These are phyloP conservation scores for Conchocele bisecta DNA, from an alignment of 2,888 invertebrate genomes.

Conservation along the genomic window DNA sequence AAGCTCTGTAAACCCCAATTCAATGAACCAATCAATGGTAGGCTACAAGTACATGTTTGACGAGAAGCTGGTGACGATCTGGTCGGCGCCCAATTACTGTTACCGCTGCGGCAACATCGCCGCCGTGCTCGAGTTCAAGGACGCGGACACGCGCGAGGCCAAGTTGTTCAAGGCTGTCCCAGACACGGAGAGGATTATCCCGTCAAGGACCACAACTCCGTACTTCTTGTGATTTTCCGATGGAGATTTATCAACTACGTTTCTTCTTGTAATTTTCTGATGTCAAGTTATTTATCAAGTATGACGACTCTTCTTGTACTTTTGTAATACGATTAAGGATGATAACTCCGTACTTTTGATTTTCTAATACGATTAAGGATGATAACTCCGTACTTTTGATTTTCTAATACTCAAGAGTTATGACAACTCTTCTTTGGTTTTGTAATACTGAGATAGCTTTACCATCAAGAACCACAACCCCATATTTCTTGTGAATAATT, in stretches of 20 bases:
- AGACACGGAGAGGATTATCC: slow-evolving; percentile 95
- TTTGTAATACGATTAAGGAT: too few relatives aligned
- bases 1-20: too few relatives aligned
- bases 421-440: too few relatives aligned
- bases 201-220: slow-evolving; percentile 95
- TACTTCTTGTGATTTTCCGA: slow-evolving; percentile 88
- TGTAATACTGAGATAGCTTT: slow-evolving; percentile 95
- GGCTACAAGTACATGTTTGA: slow-evolving; percentile 99
- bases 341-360: too few relatives aligned
- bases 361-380: too few relatives aligned
- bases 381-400: too few relatives aligned
- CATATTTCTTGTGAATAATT: slow-evolving; percentile 96
- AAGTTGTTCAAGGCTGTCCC: slow-evolving; percentile 98
- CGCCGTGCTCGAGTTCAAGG: slow-evolving; percentile 94
- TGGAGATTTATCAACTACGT: too few relatives aligned
- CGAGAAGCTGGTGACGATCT: slow-evolving; percentile 97
- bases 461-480: slow-evolving; percentile 95
- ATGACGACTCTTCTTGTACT: too few relatives aligned
- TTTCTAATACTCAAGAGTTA: too few relatives aligned
- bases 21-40: too few relatives aligned
- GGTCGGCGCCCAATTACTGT: slow-evolving; percentile 99
- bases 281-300: too few relatives aligned
- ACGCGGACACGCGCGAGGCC: slow-evolving; percentile 88
- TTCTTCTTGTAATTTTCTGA: too few relatives aligned
- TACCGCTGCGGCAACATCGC: slow-evolving; percentile 99